Evolutionary conservation across 92 coral and sea anemone species (phyloP), one percentile per base, ranked within the genome.

Genomic region (Paramuricea clavata): DNA sequence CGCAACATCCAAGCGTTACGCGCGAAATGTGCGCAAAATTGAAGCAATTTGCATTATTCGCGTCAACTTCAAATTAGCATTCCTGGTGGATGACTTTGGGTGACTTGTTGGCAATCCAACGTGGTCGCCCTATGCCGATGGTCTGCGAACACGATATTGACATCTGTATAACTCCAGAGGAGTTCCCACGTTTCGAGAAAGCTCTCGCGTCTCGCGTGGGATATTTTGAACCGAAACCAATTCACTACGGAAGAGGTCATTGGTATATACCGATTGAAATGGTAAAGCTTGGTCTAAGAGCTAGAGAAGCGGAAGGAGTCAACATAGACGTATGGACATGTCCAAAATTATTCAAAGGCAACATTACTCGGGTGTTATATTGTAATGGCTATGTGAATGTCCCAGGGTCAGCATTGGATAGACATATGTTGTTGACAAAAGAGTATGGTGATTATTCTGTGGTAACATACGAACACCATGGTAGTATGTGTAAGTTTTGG

Each of bases 61-160:
- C n/a, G n/a, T n/a, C n/a, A 49, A 49, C 87, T 32, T 69, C 52
- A 2, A 69, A 81, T 36, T 33, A 81, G 28, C 81, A 69, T 0
- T 32, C 12, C 2, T 87, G 87, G 90, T 89, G 92, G 94, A 32
- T 91, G 44, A 91, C 94, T 23, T 27, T n/a, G n/a, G n/a, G n/a
- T n/a, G n/a, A n/a, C n/a, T n/a, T n/a, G n/a, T n/a, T n/a, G n/a
- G n/a, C n/a, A n/a, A n/a, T n/a, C n/a, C n/a, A n/a, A n/a, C n/a
- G n/a, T n/a, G n/a, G n/a, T n/a, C n/a, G n/a, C n/a, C n/a, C n/a
- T n/a, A n/a, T n/a, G n/a, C n/a, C n/a, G n/a, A n/a, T n/a, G n/a
- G n/a, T n/a, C n/a, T n/a, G 94, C 92, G 94, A 91, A 19, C 94
- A 91, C 49, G 92, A 89, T 59, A 69, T 89, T 27, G 92, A 89